phyloP scores from a whole-genome alignment of 2,888 invertebrate genomes.

The Rutpela maculata region DNA sequence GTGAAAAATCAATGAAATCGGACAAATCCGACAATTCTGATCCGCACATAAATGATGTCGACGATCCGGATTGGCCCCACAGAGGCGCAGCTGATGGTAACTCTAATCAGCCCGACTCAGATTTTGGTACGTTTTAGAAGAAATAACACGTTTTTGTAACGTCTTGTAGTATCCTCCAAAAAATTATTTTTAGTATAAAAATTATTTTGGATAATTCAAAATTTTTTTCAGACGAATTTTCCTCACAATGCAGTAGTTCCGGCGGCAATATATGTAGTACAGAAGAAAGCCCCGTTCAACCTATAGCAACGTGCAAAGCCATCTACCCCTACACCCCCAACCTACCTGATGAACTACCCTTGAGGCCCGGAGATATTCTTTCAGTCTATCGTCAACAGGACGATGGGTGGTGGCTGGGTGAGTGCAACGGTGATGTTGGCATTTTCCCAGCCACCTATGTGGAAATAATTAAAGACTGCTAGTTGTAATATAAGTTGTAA shows the following conservation, averaged over 20 bases:
- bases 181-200: no score
- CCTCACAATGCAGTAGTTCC: constrained; percentile 82
- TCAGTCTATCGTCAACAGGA: constrained; percentile 93
- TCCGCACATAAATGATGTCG: constrained; percentile 74
- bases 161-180: no score
- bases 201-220: no score
- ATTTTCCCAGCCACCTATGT: constrained; percentile 97
- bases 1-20: constrained; percentile 70
- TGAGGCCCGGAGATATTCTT: constrained; percentile 86
- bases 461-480: constrained; percentile 79
- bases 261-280: constrained; percentile 69
- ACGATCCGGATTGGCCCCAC: constrained; percentile 82
- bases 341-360: constrained; percentile 88
- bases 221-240: constrained; percentile 83
- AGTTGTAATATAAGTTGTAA: constrained; percentile 25
- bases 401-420: constrained; percentile 97
- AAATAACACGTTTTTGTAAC: not conserved
- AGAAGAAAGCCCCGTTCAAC: constrained; percentile 73
- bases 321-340: constrained; percentile 92
- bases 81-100: constrained; percentile 89
- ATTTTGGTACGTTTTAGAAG: constrained; percentile 79
- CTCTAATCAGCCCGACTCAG: constrained; percentile 90
- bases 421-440: constrained; percentile 88
- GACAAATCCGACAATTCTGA: constrained; percentile 74
- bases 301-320: constrained; percentile 87